Evolutionary conservation across 2,797 vertebrate genomes (phyloP).

Genomic region (Champsocephalus esox): DNA sequence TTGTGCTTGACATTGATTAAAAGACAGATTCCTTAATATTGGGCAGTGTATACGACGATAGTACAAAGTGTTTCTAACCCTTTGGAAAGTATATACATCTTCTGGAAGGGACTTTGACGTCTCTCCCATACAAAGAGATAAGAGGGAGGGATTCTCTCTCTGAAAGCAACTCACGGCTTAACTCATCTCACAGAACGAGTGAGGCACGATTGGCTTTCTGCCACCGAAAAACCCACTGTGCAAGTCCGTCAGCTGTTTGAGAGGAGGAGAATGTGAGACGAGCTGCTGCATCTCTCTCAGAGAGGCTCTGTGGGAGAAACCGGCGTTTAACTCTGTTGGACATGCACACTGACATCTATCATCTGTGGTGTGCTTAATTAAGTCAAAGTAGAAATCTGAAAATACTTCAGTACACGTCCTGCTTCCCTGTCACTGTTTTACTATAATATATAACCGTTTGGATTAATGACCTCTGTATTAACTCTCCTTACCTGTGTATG

Average conservation of each 20-base stretch:
- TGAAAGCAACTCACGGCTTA: slow-evolving; percentile 19
- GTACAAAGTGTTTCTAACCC: background rate
- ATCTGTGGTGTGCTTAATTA: too few relatives aligned
- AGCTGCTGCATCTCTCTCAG: slow-evolving; percentile 25
- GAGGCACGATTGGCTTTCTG: slow-evolving; percentile 43
- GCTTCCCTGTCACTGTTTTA: too few relatives aligned
- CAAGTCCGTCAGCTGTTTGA: slow-evolving; percentile 65
- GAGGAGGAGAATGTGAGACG: slow-evolving; percentile 43
- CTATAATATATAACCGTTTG: too few relatives aligned
- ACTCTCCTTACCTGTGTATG: too few relatives aligned
- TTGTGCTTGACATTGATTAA: background rate
- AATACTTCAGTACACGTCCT: too few relatives aligned
- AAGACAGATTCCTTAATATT: background rate
- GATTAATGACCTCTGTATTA: too few relatives aligned
- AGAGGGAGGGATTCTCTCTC: slow-evolving; percentile 5
- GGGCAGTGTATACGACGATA: background rate
- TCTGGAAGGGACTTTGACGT: background rate
- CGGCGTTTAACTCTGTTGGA: background rate
- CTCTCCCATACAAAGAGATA: background rate
- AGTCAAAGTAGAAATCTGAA: too few relatives aligned
- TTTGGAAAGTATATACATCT: background rate
- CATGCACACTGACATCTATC: too few relatives aligned
- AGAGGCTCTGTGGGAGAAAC: slow-evolving; percentile 59
- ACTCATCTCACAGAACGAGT: slow-evolving; percentile 46
- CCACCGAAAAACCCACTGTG: slow-evolving; percentile 52